phyloP scores from a whole-genome alignment of 2,888 invertebrate species.

The Amphipoea oculea region DNA sequence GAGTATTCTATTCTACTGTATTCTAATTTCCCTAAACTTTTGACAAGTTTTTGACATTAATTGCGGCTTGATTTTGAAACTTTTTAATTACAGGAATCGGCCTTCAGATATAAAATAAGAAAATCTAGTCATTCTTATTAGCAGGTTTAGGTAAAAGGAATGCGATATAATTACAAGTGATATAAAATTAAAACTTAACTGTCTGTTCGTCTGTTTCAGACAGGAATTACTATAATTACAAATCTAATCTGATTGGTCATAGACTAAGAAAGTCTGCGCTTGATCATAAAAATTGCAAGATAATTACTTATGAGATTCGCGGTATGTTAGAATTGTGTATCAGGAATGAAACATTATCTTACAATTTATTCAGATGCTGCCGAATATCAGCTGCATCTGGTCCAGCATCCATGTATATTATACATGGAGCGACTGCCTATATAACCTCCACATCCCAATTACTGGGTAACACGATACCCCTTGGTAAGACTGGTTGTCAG shows the following conservation, averaged over 20 bases:
- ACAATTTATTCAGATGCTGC: no score
- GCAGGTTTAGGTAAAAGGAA: background rate
- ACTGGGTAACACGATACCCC: no score
- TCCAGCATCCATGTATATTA: no score
- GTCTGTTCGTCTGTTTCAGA: background rate
- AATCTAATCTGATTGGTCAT: conserved; percentile 39
- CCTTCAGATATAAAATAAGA: conserved; percentile 9
- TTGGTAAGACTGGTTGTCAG: no score
- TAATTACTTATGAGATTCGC: conserved; percentile 24
- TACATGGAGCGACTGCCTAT: no score
- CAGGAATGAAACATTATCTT: background rate
- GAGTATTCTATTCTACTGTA: no score
- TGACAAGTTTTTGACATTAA: no score
- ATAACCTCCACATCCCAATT: no score
- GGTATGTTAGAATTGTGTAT: background rate
- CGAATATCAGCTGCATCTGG: no score
- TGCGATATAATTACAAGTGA: background rate
- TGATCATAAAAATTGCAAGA: conserved; percentile 2
- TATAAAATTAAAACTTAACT: background rate
- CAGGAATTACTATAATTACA: conserved; percentile 29
- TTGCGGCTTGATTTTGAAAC: no score
- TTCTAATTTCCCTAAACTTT: no score
- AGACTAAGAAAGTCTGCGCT: conserved; percentile 12
- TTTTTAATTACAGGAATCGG: no score
- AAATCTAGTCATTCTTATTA: background rate